Conservation (phyloP, 2,888 invertebrate species). For the Villa cingulata region DNA sequence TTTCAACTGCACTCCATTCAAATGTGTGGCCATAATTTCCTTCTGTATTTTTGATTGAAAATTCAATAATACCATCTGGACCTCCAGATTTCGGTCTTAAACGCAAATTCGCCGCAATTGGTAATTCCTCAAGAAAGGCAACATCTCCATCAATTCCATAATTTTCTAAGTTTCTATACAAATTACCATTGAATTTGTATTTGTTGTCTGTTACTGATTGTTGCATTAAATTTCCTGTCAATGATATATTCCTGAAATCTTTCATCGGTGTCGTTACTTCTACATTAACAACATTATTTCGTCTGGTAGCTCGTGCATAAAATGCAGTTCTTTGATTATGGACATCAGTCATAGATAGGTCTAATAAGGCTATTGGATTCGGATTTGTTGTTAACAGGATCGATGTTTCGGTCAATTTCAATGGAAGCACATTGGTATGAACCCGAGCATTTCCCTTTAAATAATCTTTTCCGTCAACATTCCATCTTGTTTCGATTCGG, state of each 20-base stretch:
- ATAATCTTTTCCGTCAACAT: conserved; percentile 34
- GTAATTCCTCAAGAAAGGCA: conserved; percentile 31
- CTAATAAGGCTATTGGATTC: conserved; percentile 25
- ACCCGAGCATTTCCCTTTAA: conserved; percentile 36
- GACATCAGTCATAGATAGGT: conserved; percentile 23
- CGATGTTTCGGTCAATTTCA: conserved; percentile 24
- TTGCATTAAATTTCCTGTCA: conserved; percentile 27
- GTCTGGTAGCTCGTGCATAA: conserved; percentile 26
- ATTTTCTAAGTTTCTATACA: conserved; percentile 34
- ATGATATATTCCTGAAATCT: conserved; percentile 29
- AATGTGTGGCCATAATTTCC: conserved; percentile 24
- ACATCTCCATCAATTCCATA: conserved; percentile 36
- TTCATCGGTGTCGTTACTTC: conserved; percentile 32
- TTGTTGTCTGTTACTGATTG: conserved; percentile 17
- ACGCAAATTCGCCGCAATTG: conserved; percentile 33
- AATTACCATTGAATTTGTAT: conserved; percentile 32
- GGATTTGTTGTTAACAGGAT: conserved; percentile 23
- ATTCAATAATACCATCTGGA: conserved; percentile 29
- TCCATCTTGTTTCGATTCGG: conserved; percentile 36
- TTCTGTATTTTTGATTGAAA: conserved; percentile 23
- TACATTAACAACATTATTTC: conserved; percentile 28
- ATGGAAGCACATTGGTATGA: conserved; percentile 28
- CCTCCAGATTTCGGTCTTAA: conserved; percentile 36
- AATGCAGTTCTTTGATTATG: conserved; percentile 25
- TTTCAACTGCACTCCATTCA: conserved; percentile 31